Evolutionary conservation across 2,113 vertebrate genomes (phyloP), one percentile per base, ranked within the genome.

Genomic region (Oreochromis niloticus): DNA sequence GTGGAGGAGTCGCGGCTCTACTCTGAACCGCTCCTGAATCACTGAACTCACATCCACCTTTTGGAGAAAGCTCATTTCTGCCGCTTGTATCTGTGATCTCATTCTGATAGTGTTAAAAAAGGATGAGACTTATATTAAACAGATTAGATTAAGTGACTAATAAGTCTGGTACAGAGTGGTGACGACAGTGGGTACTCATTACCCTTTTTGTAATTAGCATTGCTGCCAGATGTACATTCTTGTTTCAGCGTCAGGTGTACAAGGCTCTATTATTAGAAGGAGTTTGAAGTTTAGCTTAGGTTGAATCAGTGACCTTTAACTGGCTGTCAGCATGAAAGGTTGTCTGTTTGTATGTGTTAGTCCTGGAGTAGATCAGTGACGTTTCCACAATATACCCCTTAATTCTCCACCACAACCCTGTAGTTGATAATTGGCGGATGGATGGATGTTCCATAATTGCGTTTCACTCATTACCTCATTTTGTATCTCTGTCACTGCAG

Each of bases 131-230:
- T 56, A 1, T 10, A 24, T 56, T 56, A 24, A 56, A 24, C 22
- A 24, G n/a, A 55, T 55, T 55, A 55, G 54, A 4, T 48, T 16
- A 48, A 32, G 13, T 32, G 30, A 17, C 16, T 34, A 61, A 32
- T 19, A 61, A 61, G 30, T 61, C 30, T 61, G 16, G 30, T 61
- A 34, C 5, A 2, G 16, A 34, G 59, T 61, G 16, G 59, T 19
- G 30, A 10, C 3, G 0, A 6, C 30, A 61, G 0, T 61, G 9
- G 3, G 30, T 6, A 34, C 9, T 34, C 30, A 19, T 61, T 66
- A 19, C 32, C 9, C 61, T n/a, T 12, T 12, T 66, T 66, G 61
- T 36, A n/a, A 66, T 39, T 41, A 41, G 63, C 63, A 39, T 71
- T 71, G 13, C 3, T 71, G n/a, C 66, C 36, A 71, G 14, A 41